phyloP scores from a whole-genome alignment of 2,888 invertebrate species.

The Hirtodrosophila cameraria region DNA sequence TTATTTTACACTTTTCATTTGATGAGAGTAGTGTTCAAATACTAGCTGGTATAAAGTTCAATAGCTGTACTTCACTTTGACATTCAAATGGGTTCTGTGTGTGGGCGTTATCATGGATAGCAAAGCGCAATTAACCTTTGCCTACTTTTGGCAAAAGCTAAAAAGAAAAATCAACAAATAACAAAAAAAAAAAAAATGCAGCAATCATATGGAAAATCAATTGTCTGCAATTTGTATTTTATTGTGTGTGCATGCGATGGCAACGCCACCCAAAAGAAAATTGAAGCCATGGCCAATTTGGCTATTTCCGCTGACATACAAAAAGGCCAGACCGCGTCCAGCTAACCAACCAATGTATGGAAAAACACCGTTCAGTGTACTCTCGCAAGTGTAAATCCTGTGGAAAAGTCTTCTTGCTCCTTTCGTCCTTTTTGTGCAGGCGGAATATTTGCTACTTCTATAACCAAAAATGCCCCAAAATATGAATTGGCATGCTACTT shows the following conservation, averaged over 20 bases:
- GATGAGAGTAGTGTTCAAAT: background rate
- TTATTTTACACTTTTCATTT: background rate
- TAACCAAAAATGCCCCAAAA: slow-evolving; percentile 39
- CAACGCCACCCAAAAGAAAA: slow-evolving; percentile 36
- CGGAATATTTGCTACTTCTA: slow-evolving; percentile 13
- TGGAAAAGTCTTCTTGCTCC: background rate
- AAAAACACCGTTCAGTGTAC: background rate
- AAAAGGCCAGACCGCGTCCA: slow-evolving; percentile 24
- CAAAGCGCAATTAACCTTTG: slow-evolving; percentile 71
- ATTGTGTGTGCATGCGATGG: slow-evolving; percentile 60
- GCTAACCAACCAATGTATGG: background rate
- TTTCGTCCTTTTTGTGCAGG: slow-evolving; percentile 3
- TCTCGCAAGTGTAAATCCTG: slow-evolving; percentile 7
- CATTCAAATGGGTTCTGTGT: slow-evolving; percentile 48
- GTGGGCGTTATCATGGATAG: slow-evolving; percentile 3
- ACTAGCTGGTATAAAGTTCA: slow-evolving; percentile 31
- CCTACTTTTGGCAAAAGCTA: slow-evolving; percentile 51
- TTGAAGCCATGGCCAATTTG: slow-evolving; percentile 78
- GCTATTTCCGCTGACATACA: slow-evolving; percentile 70
- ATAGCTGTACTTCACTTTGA: slow-evolving; percentile 62
- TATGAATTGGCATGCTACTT: slow-evolving; percentile 64
- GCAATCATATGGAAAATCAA: slow-evolving; percentile 76
- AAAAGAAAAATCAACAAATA: slow-evolving; percentile 20
- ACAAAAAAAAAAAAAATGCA: slow-evolving; percentile 19
- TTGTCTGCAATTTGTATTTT: slow-evolving; percentile 74